These are phyloP conservation scores for Sebastes schlegelii DNA, from an alignment of 2,113 vertebrate genomes.

Conservation along the genomic window DNA sequence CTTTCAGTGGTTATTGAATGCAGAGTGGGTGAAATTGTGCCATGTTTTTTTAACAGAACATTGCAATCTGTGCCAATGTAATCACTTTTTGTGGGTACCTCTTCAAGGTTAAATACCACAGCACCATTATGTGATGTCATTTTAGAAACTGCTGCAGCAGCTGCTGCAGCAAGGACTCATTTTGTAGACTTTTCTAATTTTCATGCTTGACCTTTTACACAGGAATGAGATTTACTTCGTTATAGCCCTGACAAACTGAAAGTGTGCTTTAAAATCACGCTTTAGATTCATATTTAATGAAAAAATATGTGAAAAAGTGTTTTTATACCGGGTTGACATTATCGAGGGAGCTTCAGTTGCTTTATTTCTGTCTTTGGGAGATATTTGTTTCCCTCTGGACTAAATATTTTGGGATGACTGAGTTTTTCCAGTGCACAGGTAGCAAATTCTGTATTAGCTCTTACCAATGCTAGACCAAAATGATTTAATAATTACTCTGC, in stretches of 20 bases:
- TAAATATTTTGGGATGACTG: constrained; percentile 8
- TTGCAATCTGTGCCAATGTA: constrained; percentile 3
- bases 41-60: constrained; percentile 6
- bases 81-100: constrained; percentile 31
- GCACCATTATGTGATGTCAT: neutral
- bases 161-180: neutral
- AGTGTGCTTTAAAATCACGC: constrained; percentile 29
- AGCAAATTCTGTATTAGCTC: constrained; percentile 1
- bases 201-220: constrained; percentile 51
- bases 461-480: constrained; percentile 30
- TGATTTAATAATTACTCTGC: constrained; percentile 37
- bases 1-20: neutral
- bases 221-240: constrained; percentile 35
- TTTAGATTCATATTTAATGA: constrained; percentile 16
- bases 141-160: constrained; percentile 21
- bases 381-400: constrained; percentile 4
- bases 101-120: neutral
- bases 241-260: neutral
- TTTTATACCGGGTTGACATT: constrained; percentile 12
- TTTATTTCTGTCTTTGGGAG: constrained; percentile 12
- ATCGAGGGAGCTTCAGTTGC: neutral
- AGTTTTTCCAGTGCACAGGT: neutral
- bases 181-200: constrained; percentile 29
- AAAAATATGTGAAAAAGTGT: neutral
- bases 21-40: neutral